Percentiles rank a stretch among this genome's conserved stretches.
Evolutionary conservation across 1,140 invertebrate genomes (phyloP).

Genomic region (Polypedilum pembai): DNA sequence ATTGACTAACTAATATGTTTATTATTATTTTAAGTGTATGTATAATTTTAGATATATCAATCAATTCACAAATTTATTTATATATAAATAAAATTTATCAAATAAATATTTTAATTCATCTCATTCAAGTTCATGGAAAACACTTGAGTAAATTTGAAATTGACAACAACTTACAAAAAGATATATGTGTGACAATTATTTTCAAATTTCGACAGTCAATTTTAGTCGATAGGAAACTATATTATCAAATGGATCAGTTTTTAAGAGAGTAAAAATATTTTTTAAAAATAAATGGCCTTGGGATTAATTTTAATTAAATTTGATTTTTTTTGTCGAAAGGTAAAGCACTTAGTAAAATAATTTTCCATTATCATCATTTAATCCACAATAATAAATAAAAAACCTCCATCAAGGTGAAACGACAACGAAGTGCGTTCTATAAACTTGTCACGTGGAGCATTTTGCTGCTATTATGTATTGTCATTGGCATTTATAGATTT

Average conservation of each 20-base stretch:
- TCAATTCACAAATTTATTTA: no score
- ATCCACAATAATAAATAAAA: neutral
- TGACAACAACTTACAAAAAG: no score
- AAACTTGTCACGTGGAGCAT: neutral
- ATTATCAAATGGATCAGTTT: no score
- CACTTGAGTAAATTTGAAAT: no score
- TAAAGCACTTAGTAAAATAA: neutral
- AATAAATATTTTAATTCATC: no score
- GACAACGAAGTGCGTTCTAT: neutral
- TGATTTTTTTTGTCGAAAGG: constrained; percentile 22
- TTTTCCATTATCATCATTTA: neutral
- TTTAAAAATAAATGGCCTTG: neutral
- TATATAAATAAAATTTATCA: no score
- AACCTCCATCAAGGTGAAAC: neutral
- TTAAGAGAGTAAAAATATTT: no score
- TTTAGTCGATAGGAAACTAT: no score
- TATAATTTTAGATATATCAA: no score
- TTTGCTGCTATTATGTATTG: neutral
- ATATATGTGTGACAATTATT: neutral
- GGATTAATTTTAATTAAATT: constrained; percentile 7
- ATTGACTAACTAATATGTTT: no score
- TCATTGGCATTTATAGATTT: neutral
- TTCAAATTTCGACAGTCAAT: neutral
- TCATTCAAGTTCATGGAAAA: no score
- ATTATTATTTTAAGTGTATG: no score